These are phyloP conservation scores for Istiophorus platypterus DNA, from an alignment of 2,113 vertebrate species.

Conservation along the genomic window DNA sequence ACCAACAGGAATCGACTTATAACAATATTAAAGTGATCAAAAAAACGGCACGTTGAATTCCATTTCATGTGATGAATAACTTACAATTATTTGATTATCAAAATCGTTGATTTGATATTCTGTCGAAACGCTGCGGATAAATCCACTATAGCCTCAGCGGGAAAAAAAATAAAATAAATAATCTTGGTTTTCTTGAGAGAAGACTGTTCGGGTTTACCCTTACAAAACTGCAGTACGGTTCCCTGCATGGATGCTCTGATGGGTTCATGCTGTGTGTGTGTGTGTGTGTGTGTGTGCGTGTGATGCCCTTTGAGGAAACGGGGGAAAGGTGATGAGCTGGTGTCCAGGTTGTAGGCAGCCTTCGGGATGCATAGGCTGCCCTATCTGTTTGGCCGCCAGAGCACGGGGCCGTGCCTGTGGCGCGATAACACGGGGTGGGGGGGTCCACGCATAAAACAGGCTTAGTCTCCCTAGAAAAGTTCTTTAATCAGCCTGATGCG, in stretches of 20 bases:
- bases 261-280: neutral
- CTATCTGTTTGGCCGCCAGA: slow-evolving; percentile 71
- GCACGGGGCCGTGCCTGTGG: slow-evolving; percentile 61
- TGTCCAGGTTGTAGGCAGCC: slow-evolving; percentile 56
- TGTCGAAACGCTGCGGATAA: neutral
- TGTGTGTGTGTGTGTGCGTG: neutral
- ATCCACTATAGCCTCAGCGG: neutral
- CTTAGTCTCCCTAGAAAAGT: slow-evolving; percentile 74
- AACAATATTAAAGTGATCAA: neutral
- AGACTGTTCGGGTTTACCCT: slow-evolving; percentile 11
- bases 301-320: slow-evolving; percentile 20
- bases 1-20: neutral
- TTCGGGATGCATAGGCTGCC: slow-evolving; percentile 34
- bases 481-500: slow-evolving; percentile 80
- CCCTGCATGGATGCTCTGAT: slow-evolving; percentile 8
- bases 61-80: neutral
- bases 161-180: too few species aligned
- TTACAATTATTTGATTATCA: neutral
- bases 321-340: slow-evolving; percentile 56
- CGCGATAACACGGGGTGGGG: slow-evolving; percentile 67
- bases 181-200: too few species aligned
- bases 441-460: slow-evolving; percentile 68
- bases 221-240: neutral
- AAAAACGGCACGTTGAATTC: neutral
- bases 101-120: too few species aligned